Percentiles rank a stretch among this genome's conserved stretches.
phyloP scores from a whole-genome alignment of 2,797 vertebrate species.

The Cichlasoma orientale region DNA sequence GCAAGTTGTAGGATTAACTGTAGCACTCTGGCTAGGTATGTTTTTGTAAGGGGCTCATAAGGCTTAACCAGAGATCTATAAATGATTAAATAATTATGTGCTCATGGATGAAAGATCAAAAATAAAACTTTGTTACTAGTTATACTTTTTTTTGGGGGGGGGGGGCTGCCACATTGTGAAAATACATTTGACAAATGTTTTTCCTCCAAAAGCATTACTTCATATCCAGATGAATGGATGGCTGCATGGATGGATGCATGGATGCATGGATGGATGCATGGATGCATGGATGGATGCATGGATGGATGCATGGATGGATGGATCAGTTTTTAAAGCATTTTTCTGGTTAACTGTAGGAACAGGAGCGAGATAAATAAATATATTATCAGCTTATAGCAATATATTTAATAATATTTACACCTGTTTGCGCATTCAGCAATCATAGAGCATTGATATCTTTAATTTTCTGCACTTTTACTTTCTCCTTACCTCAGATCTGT shows the following conservation, averaged over 20 bases:
- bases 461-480: not conserved
- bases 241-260: not conserved
- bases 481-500: no score
- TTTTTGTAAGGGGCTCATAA: not conserved
- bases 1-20: not conserved
- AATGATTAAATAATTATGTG: not conserved
- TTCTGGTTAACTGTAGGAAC: not conserved
- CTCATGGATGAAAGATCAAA: not conserved
- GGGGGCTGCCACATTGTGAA: not conserved
- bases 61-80: not conserved
- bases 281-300: no score
- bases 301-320: no score
- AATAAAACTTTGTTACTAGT: not conserved
- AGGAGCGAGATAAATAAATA: not conserved
- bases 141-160: not conserved
- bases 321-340: accelerated
- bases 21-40: not conserved
- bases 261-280: not conserved
- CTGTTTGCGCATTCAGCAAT: not conserved
- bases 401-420: not conserved
- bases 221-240: not conserved
- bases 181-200: not conserved
- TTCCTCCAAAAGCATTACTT: not conserved
- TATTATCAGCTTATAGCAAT: not conserved
- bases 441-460: not conserved